Evolutionary conservation across 2,797 vertebrate genomes (phyloP).

Genomic region (Chiloscyllium punctatum): DNA sequence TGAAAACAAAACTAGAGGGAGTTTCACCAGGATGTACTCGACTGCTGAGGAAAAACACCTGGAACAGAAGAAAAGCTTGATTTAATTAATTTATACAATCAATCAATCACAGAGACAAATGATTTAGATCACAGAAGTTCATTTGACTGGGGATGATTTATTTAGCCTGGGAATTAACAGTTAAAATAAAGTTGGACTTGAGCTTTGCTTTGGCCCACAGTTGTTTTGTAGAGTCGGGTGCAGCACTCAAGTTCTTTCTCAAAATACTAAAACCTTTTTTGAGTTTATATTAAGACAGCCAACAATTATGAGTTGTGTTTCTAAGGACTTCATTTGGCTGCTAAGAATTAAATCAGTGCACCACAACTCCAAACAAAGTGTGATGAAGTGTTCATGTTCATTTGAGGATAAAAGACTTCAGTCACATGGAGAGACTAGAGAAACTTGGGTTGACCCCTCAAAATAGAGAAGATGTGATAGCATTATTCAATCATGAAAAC

Average conservation of each 20-base stretch:
- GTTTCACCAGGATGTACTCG: slow-evolving; percentile 95
- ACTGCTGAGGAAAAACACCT: slow-evolving; percentile 96
- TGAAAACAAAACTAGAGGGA: slow-evolving; percentile 92
- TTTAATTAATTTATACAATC: neutral
- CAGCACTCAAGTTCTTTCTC: neutral
- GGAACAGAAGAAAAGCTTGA: slow-evolving; percentile 28
- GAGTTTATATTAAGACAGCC: neutral
- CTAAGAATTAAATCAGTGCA: neutral
- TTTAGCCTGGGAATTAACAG: neutral
- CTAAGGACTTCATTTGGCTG: neutral
- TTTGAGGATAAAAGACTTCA: neutral
- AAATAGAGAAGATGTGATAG: neutral
- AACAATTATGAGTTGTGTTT: neutral
- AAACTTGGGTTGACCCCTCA: neutral
- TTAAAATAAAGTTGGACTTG: neutral
- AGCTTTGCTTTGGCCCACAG: neutral
- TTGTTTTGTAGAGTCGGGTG: neutral
- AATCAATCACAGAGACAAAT: neutral
- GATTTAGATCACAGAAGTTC: neutral
- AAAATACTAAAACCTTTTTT: neutral
- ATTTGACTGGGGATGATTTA: neutral
- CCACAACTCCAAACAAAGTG: neutral
- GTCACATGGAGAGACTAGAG: neutral
- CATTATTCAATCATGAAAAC: neutral
- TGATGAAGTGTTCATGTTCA: neutral